Conservation (phyloP, 2,113 vertebrate genomes). For the Halichoerus grypus region DNA sequence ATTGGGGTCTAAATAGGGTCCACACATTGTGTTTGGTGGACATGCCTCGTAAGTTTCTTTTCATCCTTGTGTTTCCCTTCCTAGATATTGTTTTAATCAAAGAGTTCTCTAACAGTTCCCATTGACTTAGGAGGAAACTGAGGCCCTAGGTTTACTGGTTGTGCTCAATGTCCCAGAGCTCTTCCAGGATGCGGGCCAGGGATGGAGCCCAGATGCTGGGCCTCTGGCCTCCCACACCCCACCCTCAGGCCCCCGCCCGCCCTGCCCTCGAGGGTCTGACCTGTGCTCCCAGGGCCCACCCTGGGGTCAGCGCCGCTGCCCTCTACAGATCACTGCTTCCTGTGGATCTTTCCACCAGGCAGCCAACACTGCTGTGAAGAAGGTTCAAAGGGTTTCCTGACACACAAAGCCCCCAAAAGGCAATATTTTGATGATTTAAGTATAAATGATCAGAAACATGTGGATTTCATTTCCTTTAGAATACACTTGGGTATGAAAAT, state of each 20-base stretch:
- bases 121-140: background rate
- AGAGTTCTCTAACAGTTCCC: background rate
- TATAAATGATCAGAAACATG: conserved; percentile 79
- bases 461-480: conserved; percentile 81
- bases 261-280: background rate
- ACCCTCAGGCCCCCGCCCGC: background rate
- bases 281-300: background rate
- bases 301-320: background rate
- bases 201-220: conserved; percentile 40
- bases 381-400: conserved; percentile 77
- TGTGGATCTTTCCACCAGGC: conserved; percentile 61
- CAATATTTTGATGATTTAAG: conserved; percentile 82
- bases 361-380: background rate
- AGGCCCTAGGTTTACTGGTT: background rate
- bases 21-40: background rate
- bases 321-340: conserved; percentile 51
- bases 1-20: background rate
- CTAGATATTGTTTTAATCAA: background rate
- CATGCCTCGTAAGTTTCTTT: background rate
- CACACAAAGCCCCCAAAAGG: conserved; percentile 73
- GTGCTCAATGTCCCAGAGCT: fast-evolving
- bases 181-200: background rate
- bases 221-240: fast-evolving
- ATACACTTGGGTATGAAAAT: conserved; percentile 78
- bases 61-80: background rate